phyloP scores from a whole-genome alignment of 2,113 vertebrate species.

The Morone saxatilis region DNA sequence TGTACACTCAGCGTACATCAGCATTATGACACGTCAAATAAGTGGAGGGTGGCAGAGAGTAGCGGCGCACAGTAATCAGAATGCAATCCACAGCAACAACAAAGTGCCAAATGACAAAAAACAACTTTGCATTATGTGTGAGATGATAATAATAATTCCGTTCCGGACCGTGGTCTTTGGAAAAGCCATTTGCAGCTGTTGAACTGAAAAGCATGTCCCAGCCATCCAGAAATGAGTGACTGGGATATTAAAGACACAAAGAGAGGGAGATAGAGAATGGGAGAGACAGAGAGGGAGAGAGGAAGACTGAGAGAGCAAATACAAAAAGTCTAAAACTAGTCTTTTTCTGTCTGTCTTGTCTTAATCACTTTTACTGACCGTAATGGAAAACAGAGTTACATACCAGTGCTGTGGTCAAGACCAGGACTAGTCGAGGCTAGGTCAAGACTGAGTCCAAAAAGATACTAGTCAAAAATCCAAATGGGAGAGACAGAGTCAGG shows the following conservation, averaged over 20 bases:
- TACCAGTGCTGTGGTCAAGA: too few relatives aligned
- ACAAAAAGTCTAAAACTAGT: neutral
- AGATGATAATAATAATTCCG: constrained; percentile 71
- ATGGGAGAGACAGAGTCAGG: too few relatives aligned
- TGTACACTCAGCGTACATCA: neutral
- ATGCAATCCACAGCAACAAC: constrained; percentile 42
- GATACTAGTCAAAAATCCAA: too few relatives aligned
- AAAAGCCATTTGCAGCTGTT: constrained; percentile 77
- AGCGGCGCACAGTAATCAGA: constrained; percentile 26
- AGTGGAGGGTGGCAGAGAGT: constrained; percentile 9
- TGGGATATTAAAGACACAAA: constrained; percentile 49
- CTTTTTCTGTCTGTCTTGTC: neutral
- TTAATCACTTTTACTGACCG: too few relatives aligned
- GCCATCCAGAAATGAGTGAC: constrained; percentile 49
- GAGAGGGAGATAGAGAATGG: neutral
- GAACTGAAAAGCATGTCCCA: constrained; percentile 45
- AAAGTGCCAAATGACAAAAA: constrained; percentile 63
- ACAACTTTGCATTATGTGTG: constrained; percentile 63
- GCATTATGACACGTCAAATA: constrained; percentile 24
- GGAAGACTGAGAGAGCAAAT: neutral
- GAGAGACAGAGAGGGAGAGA: neutral
- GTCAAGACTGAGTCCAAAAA: too few relatives aligned
- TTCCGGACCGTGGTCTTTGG: constrained; percentile 70
- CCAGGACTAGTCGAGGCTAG: too few relatives aligned
- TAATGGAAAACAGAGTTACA: too few relatives aligned